Percentiles rank a stretch among this genome's conserved stretches.
phyloP scores from a whole-genome alignment of 2,797 vertebrate species.

The Moxostoma hubbsi region DNA sequence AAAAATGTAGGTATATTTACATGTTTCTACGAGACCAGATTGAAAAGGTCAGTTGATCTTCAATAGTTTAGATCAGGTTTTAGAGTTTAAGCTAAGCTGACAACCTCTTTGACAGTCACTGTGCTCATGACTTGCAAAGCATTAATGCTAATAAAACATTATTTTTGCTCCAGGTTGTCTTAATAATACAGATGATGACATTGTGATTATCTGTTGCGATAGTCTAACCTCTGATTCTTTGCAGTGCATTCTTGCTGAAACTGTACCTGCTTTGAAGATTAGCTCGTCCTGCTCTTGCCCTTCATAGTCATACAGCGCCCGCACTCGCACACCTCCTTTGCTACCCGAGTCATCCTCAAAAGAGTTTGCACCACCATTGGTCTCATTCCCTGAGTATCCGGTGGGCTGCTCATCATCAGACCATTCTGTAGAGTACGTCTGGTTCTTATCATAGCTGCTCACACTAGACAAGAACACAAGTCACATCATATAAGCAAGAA shows the following conservation, averaged over 20 bases:
- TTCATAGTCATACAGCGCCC: conserved; percentile 95
- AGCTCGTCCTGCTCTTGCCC: conserved; percentile 98
- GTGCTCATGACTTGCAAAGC: neutral
- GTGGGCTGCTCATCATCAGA: conserved; percentile 92
- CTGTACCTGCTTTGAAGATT: conserved; percentile 93
- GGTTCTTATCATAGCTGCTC: conserved; percentile 95
- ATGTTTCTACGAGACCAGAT: too few relatives aligned
- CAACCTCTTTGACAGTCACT: neutral
- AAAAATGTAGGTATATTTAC: too few relatives aligned
- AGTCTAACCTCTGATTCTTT: too few relatives aligned
- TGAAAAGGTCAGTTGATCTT: neutral
- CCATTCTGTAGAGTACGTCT: conserved; percentile 92
- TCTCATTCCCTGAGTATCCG: conserved; percentile 84
- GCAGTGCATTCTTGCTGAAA: too few relatives aligned
- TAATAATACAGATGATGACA: neutral
- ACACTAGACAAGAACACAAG: conserved; percentile 75
- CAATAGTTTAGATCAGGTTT: too few relatives aligned
- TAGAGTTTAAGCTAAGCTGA: too few relatives aligned
- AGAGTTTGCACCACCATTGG: conserved; percentile 87
- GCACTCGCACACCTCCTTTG: conserved; percentile 83
- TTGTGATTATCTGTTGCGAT: too few relatives aligned
- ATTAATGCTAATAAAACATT: neutral
- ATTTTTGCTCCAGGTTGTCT: neutral
- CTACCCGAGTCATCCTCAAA: conserved; percentile 88
- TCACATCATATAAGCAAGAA: neutral